Conservation (phyloP, 53 echinoderm and acorn worm genomes). For the Holothuria scabra region DNA sequence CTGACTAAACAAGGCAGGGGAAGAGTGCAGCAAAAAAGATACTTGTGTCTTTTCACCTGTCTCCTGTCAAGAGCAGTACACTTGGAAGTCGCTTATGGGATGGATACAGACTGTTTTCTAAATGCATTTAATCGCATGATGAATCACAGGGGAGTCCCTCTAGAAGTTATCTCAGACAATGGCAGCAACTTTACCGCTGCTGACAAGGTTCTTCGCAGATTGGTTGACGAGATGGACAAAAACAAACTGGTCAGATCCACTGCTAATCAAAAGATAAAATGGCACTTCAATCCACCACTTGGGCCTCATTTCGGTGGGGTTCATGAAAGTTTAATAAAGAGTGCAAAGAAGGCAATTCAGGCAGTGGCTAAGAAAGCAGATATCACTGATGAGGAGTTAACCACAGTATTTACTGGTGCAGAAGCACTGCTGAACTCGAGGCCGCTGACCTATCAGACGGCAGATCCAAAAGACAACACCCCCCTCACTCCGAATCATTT, state of each 20-base stretch:
- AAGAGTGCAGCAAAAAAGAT: too few relatives aligned
- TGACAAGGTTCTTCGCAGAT: not conserved
- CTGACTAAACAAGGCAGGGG: too few relatives aligned
- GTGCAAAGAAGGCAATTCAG: too few relatives aligned
- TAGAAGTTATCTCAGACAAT: conserved; percentile 20
- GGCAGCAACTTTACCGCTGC: conserved; percentile 37
- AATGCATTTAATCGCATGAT: conserved; percentile 32
- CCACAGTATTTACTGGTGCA: conserved; percentile 3
- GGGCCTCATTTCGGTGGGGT: conserved; percentile 39
- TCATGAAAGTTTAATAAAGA: too few relatives aligned
- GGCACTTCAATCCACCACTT: conserved; percentile 32
- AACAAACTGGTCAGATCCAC: too few relatives aligned
- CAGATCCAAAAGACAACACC: not conserved
- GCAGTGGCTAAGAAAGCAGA: too few relatives aligned
- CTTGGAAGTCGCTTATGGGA: not conserved
- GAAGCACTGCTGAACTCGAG: conserved; percentile 12
- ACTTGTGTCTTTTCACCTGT: too few relatives aligned
- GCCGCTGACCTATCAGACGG: too few relatives aligned
- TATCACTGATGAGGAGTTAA: conserved; percentile 43
- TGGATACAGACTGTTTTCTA: conserved; percentile 18
- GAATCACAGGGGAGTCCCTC: not conserved
- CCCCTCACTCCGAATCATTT: too few relatives aligned
- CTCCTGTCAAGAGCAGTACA: too few relatives aligned
- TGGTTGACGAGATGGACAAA: conserved; percentile 3
- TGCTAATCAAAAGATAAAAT: not conserved